These are phyloP conservation scores for Pycnomerus fuliginosus DNA, from an alignment of 2,888 invertebrate genomes.

Conservation along the genomic window DNA sequence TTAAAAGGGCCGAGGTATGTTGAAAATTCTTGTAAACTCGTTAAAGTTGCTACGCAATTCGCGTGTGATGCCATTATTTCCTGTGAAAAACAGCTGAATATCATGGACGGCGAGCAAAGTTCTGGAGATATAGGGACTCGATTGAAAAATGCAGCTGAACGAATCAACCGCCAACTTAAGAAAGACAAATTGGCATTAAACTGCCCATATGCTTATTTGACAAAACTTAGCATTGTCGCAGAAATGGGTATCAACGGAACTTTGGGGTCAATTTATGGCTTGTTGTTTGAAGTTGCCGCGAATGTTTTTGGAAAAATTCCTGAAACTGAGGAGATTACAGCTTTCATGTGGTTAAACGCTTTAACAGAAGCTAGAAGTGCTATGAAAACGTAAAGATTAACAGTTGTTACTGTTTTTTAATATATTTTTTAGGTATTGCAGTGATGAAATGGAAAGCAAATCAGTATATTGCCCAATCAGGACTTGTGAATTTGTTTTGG, in stretches of 20 bases:
- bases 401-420: conserved; percentile 10
- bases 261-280: conserved; percentile 76
- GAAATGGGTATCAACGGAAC: conserved; percentile 77
- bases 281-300: conserved; percentile 69
- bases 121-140: conserved; percentile 63
- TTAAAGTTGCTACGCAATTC: conserved; percentile 47
- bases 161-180: conserved; percentile 38
- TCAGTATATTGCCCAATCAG: conserved; percentile 61
- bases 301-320: conserved; percentile 52
- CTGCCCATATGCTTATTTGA: conserved; percentile 45
- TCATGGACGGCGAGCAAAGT: conserved; percentile 66
- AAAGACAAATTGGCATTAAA: conserved; percentile 34
- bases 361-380: conserved; percentile 33
- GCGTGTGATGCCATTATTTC: conserved; percentile 59
- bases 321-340: conserved; percentile 32
- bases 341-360: conserved; percentile 13
- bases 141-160: conserved; percentile 41
- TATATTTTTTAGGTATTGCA: conserved; percentile 57
- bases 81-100: conserved; percentile 63
- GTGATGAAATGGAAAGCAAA: conserved; percentile 62
- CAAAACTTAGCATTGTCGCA: conserved; percentile 58
- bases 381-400: conserved; percentile 46
- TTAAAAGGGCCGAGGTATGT: conserved; percentile 46
- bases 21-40: conserved; percentile 36
- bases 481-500: conserved; percentile 36